Percentiles rank a stretch among this genome's conserved stretches.
Conservation (phyloP, 2,888 invertebrate species). For the Mesorhabditis spiculigera region DNA sequence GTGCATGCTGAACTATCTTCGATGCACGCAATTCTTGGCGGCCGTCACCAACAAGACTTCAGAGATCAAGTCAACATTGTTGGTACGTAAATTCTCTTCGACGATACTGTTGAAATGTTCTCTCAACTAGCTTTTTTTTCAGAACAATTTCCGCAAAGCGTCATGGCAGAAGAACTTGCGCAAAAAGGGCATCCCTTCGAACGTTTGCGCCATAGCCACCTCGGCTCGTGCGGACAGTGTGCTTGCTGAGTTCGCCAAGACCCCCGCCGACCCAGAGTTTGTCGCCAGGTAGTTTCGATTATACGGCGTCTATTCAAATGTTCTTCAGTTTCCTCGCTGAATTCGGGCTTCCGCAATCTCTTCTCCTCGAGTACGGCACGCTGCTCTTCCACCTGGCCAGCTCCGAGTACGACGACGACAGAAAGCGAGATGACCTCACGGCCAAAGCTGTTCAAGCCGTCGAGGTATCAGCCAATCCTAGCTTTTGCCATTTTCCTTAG, state of each 20-base stretch:
- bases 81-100: constrained; percentile 6
- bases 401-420: not conserved
- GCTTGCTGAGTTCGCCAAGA: not conserved
- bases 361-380: not conserved
- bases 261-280: not conserved
- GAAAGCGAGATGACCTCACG: too few species aligned
- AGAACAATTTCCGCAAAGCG: not conserved
- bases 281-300: not conserved
- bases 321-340: not conserved
- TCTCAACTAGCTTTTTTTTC: not conserved
- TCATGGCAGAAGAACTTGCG: constrained; percentile 16
- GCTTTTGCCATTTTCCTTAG: too few species aligned
- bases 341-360: not conserved
- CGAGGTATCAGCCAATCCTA: too few species aligned
- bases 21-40: constrained; percentile 16
- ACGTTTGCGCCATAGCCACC: not conserved
- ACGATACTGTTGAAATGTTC: not conserved
- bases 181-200: constrained; percentile 8
- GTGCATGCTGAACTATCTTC: constrained; percentile 24
- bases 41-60: not conserved
- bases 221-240: not conserved
- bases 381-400: not conserved
- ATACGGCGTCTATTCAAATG: not conserved
- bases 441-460: too few species aligned
- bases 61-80: constrained; percentile 11